These are phyloP conservation scores for Dexiosoma caninum DNA, from an alignment of 2,888 invertebrate species.

Conservation along the genomic window DNA sequence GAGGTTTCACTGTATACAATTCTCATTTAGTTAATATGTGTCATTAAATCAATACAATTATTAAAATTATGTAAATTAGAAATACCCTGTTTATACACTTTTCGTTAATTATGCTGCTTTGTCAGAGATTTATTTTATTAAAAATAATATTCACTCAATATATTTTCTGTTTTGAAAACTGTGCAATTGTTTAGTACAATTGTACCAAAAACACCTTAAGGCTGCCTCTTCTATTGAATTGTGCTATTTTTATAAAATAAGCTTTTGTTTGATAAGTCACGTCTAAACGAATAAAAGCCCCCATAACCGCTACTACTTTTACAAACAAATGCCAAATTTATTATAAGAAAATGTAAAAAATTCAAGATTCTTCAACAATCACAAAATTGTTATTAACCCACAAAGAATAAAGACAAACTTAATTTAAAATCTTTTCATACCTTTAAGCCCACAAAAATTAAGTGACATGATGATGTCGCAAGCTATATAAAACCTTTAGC, in stretches of 20 bases:
- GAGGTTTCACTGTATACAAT: too few relatives aligned
- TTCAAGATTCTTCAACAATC: conserved; percentile 44
- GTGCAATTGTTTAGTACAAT: conserved; percentile 23
- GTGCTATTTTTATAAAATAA: not conserved
- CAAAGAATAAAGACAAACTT: not conserved
- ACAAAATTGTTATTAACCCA: conserved; percentile 51
- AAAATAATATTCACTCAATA: too few relatives aligned
- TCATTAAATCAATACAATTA: too few relatives aligned
- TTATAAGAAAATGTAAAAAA: not conserved
- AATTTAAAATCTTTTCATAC: conserved; percentile 12
- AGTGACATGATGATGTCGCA: conserved; percentile 31
- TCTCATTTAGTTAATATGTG: too few relatives aligned
- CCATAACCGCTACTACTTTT: conserved; percentile 26
- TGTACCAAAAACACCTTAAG: conserved; percentile 54
- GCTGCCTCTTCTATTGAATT: conserved; percentile 2
- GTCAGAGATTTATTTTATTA: too few relatives aligned
- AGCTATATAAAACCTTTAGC: conserved; percentile 1
- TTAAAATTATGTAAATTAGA: too few relatives aligned
- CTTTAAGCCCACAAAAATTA: conserved; percentile 34
- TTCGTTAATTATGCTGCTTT: too few relatives aligned
- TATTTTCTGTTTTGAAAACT: too few relatives aligned
- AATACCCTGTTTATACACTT: too few relatives aligned
- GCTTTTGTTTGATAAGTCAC: conserved; percentile 53
- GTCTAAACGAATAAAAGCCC: conserved; percentile 13
- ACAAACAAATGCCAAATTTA: conserved; percentile 9